Evolutionary conservation across 2,888 invertebrate species (phyloP).

Genomic region (Piscicola geometra): DNA sequence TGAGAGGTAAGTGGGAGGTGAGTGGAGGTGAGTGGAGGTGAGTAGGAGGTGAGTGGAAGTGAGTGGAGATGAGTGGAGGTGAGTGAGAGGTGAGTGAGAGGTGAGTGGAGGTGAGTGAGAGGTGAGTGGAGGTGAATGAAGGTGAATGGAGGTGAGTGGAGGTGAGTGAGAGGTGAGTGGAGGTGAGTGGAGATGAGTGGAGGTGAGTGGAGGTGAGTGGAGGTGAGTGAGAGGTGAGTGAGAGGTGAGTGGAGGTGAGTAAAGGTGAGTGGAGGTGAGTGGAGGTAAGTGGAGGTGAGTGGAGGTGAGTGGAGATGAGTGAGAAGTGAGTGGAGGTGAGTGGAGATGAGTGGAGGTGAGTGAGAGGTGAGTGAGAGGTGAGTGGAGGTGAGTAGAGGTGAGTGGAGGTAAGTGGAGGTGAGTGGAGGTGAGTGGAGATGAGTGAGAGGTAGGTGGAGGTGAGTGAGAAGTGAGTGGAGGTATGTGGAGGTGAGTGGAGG

Average conservation of each 20-base stretch:
- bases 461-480: not conserved
- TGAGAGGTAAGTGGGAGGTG: not conserved
- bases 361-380: not conserved
- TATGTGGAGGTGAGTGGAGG: constrained; percentile 29
- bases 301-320: constrained; percentile 6
- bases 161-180: not conserved
- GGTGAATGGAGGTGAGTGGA: no score
- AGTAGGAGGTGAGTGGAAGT: not conserved
- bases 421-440: not conserved
- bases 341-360: no score
- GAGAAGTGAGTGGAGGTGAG: not conserved
- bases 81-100: not conserved
- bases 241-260: no score
- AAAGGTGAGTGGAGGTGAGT: no score
- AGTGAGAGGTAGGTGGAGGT: constrained; percentile 13
- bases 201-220: no score
- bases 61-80: not conserved
- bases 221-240: not conserved
- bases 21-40: constrained; percentile 13
- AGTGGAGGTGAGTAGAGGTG: no score
- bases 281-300: not conserved
- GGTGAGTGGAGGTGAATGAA: not conserved
- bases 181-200: no score
- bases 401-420: no score
- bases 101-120: constrained; percentile 8